Evolutionary conservation across 1,140 invertebrate species (phyloP).

Genomic region (Doryteuthis pealeii): DNA sequence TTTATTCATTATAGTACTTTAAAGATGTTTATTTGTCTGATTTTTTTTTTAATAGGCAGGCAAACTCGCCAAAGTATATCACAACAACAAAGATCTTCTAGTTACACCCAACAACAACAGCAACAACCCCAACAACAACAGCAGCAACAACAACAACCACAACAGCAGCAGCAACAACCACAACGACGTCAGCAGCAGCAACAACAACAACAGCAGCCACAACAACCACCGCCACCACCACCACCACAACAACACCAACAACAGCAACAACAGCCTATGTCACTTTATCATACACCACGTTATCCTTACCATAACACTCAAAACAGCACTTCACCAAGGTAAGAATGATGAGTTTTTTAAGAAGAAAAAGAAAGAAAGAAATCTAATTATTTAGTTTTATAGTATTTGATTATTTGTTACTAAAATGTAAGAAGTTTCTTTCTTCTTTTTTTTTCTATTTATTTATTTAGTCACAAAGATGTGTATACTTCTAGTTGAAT

Average conservation of each 20-base stretch:
- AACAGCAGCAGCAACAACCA: conserved; percentile 5
- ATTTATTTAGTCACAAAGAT: too few species aligned
- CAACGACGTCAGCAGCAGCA: neutral
- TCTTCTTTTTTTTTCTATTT: too few species aligned
- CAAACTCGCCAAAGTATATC: conserved; percentile 11
- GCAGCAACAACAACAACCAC: conserved; percentile 11
- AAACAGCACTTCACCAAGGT: conserved; percentile 22
- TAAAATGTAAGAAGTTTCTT: too few species aligned
- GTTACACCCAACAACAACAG: conserved; percentile 15
- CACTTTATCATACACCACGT: conserved; percentile 12
- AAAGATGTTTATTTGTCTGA: too few species aligned
- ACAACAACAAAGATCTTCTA: conserved; percentile 4
- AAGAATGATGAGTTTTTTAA: conserved; percentile 4
- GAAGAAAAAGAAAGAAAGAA: too few species aligned
- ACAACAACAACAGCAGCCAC: neutral
- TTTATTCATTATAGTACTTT: too few species aligned
- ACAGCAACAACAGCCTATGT: conserved; percentile 11
- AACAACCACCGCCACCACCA: too few species aligned
- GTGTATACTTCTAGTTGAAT: too few species aligned
- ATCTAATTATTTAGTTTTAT: too few species aligned
- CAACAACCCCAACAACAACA: conserved; percentile 1
- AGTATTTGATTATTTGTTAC: too few species aligned
- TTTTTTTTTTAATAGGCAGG: conserved; percentile 6
- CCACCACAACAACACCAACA: conserved; percentile 10
- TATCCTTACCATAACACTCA: conserved; percentile 20